Conservation (phyloP, 2,888 invertebrate species). For the Meiosimyza decipiens region DNA sequence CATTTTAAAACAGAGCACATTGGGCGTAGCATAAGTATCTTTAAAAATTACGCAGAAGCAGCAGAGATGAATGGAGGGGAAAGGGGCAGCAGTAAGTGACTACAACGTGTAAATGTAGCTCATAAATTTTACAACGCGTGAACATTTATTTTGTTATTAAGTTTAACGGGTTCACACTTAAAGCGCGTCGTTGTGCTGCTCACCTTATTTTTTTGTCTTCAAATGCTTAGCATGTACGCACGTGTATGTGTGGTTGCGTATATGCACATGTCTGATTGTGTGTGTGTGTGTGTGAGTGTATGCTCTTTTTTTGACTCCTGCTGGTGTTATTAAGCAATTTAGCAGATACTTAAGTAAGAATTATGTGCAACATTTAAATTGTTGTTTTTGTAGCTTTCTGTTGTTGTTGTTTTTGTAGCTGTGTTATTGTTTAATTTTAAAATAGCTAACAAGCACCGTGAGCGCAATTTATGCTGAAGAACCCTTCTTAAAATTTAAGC, state of each 20-base stretch:
- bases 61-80: background rate
- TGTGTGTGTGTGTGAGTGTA: constrained; percentile 7
- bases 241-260: constrained; percentile 10
- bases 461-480: constrained; percentile 5
- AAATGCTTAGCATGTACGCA: background rate
- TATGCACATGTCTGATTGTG: constrained; percentile 33
- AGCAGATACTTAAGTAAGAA: constrained; percentile 65
- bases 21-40: background rate
- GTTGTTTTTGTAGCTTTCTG: background rate
- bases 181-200: background rate
- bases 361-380: constrained; percentile 60
- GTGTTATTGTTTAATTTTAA: constrained; percentile 21
- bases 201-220: too few relatives aligned
- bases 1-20: too few relatives aligned
- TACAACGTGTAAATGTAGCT: constrained; percentile 22
- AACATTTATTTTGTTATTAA: constrained; percentile 65
- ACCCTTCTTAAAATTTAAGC: background rate
- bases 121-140: constrained; percentile 61
- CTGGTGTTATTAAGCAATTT: constrained; percentile 64
- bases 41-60: background rate
- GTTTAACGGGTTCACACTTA: constrained; percentile 46
- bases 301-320: constrained; percentile 46
- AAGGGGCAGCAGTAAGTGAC: too few relatives aligned
- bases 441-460: constrained; percentile 27
- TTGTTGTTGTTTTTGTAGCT: constrained; percentile 7